Conservation (phyloP, 2,888 invertebrate species). For the Leptopilina myrica region DNA sequence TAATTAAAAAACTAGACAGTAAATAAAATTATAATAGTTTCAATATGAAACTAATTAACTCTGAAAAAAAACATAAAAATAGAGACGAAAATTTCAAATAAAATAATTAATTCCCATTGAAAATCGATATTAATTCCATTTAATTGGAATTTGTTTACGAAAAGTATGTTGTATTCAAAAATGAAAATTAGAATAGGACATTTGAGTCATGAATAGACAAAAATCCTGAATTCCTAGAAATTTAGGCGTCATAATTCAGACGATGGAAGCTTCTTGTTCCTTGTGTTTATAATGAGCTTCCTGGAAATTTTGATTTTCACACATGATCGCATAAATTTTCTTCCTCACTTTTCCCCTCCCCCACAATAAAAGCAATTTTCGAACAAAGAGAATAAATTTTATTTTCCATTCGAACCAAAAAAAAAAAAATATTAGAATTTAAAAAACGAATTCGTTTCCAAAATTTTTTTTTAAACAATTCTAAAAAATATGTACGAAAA, state of each 20-base stretch:
- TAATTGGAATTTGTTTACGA: slow-evolving; percentile 4
- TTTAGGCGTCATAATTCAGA: slow-evolving; percentile 49
- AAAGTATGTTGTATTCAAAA: not conserved
- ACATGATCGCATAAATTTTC: not conserved
- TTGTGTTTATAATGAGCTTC: slow-evolving; percentile 7
- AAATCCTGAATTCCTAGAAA: slow-evolving; percentile 55
- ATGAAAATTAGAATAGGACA: not conserved
- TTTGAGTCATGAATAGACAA: not conserved
- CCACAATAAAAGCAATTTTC: no score
- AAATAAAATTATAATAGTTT: no score
- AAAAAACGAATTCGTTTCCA: no score
- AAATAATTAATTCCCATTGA: not conserved
- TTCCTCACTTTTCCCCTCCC: no score
- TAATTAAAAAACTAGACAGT: no score
- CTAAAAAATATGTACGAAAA: no score
- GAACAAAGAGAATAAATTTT: no score
- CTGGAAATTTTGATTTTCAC: not conserved
- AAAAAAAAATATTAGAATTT: no score
- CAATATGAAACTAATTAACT: no score
- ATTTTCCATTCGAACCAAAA: no score
- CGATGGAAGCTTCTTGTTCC: not conserved
- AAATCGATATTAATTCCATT: not conserved
- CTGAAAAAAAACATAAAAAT: not conserved
- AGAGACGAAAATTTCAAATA: no score
- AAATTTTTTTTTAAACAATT: no score